Base-by-base conservation (phyloP, 2,888 invertebrate genomes). In the Diplazon laetatorius region DNA sequence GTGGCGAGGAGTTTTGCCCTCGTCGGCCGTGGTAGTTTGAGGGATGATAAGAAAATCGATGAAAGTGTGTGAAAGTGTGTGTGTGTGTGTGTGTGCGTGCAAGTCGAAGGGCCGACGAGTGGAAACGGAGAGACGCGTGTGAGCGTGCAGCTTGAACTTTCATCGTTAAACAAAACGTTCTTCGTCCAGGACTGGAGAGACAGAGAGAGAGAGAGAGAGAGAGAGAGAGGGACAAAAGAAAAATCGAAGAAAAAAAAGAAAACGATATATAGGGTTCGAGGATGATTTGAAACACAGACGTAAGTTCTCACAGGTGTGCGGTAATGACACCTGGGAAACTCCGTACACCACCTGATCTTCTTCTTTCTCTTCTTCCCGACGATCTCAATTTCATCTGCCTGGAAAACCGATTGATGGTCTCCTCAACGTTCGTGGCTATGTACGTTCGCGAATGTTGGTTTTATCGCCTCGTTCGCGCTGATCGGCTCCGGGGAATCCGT, bases 161-260 rank as follows among this genome's bases (percentile, higher is more conserved):
- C 59, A 73, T 73, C 78, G 63, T 73, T 73, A 73, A 63, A 57
- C 35, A 48, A 69, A 35, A 59, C 55, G 68, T 48, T n/a, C 42
- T 14, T 8, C 48, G 18, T 65, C 39, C n/a, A 42, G 14, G 59
- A 73, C 55, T 55, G 44, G 16, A 68, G 55, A 22, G 48, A 57
- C 57, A 57, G 22, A 16, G n/a, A n/a, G 20, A 63, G 63, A 42
- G 63, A 42, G 68, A 78, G 77, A 73, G 83, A 79, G 78, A 60
- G 65, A 76, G 82, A 83, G 85, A 85, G n/a, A n/a, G n/a, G n/a
- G n/a, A 48, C 50, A 22, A 68, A 62, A 22, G 48, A 57, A 63
- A 57, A 35, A 16, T n/a, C n/a, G 20, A 63, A 69, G 35, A 68
- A 42, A 70, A 78, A 78, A 73, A 84, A 79, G 78, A 60, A 66